Evolutionary conservation across 37 sponge, comb jelly and placozoan genomes (phyloP).

Genomic region (Theonella swinhoei): DNA sequence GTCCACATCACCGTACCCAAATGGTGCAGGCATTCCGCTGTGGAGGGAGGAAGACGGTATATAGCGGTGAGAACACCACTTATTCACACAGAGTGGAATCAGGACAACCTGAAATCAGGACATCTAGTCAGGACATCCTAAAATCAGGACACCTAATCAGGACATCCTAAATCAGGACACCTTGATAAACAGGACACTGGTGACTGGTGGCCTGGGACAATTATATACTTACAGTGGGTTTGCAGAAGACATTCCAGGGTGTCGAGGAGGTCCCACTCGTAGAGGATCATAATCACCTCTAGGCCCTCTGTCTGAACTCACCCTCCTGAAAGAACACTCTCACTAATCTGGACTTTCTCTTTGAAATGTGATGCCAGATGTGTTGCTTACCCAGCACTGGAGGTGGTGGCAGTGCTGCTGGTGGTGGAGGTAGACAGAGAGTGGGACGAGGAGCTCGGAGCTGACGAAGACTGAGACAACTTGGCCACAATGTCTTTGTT

Average conservation of each 20-base stretch:
- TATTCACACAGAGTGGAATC: background rate
- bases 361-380: too few species aligned
- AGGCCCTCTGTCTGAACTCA: background rate
- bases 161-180: too few species aligned
- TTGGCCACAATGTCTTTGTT: conserved; percentile 53
- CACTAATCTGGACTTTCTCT: too few species aligned
- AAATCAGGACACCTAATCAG: too few species aligned
- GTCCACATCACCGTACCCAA: conserved; percentile 53
- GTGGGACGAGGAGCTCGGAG: background rate
- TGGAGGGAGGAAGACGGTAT: background rate
- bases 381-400: too few species aligned
- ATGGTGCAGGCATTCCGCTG: conserved; percentile 35
- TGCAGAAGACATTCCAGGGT: background rate
- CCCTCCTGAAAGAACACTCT: too few species aligned
- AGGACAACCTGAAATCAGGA: too few species aligned
- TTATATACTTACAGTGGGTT: background rate
- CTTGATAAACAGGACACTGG: too few species aligned
- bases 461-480: background rate
- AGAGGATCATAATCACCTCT: conserved; percentile 30
- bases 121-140: too few species aligned
- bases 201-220: background rate
- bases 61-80: background rate
- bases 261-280: conserved; percentile 17
- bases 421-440: background rate
- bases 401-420: background rate